Percentiles rank a stretch among this genome's conserved stretches.
Conservation (phyloP, 2,888 invertebrate genomes). For the Iselma pallidipennis region DNA sequence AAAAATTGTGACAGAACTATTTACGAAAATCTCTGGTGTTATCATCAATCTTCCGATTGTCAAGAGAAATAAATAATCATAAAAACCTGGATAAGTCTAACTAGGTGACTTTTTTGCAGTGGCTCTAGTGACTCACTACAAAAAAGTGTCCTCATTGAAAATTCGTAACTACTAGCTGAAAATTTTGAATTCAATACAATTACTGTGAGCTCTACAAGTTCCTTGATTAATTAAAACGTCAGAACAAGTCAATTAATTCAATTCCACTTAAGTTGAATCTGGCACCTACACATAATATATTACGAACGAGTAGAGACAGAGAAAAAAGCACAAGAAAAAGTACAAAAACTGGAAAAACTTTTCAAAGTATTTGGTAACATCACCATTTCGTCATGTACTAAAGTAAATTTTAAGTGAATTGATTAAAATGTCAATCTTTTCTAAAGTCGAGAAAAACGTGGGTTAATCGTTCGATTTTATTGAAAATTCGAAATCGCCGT, state of each 20-base stretch:
- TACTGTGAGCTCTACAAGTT: too few species aligned
- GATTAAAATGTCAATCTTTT: not conserved
- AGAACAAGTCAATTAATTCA: not conserved
- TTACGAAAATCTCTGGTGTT: not conserved
- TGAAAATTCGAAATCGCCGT: not conserved
- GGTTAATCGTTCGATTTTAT: too few species aligned
- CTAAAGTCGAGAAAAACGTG: too few species aligned
- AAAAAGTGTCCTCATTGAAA: too few species aligned
- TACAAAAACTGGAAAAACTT: not conserved
- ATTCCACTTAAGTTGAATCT: not conserved
- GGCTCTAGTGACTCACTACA: too few species aligned
- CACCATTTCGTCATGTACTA: too few species aligned
- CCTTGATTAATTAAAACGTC: not conserved
- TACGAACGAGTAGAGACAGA: not conserved
- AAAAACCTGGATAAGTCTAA: too few species aligned
- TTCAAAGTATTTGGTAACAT: not conserved
- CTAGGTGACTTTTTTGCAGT: too few species aligned
- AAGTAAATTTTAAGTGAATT: not conserved
- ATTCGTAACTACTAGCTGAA: too few species aligned
- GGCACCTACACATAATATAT: not conserved
- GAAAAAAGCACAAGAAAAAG: not conserved
- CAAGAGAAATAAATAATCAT: not conserved
- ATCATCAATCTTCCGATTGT: not conserved
- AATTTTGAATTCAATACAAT: too few species aligned
- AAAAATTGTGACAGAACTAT: not conserved